A percentile compares a stretch with the other conserved stretches of the same genome.
These are phyloP conservation scores for Condylura cristata DNA, from an alignment of 2,113 vertebrate species.

Conservation along the genomic window DNA sequence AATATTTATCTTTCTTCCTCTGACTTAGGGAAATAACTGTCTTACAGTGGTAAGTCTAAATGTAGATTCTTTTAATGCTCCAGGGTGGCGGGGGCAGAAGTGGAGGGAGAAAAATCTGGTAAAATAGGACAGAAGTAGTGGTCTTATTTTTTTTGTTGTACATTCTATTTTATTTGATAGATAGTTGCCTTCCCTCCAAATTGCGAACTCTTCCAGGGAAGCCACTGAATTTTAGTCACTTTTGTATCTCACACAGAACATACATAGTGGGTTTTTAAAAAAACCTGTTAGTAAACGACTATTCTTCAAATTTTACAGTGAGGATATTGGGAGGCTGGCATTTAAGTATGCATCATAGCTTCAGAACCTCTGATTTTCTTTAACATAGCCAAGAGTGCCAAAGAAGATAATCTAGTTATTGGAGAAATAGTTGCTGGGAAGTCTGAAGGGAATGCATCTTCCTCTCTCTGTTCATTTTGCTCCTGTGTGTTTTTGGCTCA, in stretches of 20 bases:
- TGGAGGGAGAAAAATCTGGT: neutral
- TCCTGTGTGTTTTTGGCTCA: slow-evolving; percentile 10
- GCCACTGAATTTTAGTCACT: neutral
- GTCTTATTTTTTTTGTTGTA: neutral
- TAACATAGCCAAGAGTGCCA: neutral
- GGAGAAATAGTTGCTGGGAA: neutral
- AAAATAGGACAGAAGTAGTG: neutral
- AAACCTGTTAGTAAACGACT: neutral
- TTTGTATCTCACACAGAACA: neutral
- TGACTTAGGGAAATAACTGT: too few relatives aligned
- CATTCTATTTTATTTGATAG: neutral
- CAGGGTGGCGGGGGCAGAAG: neutral
- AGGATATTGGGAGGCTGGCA: neutral
- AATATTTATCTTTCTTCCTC: too few relatives aligned
- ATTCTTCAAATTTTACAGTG: neutral
- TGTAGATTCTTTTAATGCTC: neutral
- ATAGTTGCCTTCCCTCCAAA: neutral
- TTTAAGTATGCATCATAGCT: neutral
- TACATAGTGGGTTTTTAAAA: neutral
- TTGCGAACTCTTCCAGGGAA: neutral
- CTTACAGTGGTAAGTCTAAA: neutral
- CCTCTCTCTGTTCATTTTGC: neutral
- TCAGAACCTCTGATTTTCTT: neutral
- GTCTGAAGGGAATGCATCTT: neutral
- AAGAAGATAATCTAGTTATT: neutral